Evolutionary conservation across 1,140 invertebrate species (phyloP).

Genomic region (Semibalanus balanoides): DNA sequence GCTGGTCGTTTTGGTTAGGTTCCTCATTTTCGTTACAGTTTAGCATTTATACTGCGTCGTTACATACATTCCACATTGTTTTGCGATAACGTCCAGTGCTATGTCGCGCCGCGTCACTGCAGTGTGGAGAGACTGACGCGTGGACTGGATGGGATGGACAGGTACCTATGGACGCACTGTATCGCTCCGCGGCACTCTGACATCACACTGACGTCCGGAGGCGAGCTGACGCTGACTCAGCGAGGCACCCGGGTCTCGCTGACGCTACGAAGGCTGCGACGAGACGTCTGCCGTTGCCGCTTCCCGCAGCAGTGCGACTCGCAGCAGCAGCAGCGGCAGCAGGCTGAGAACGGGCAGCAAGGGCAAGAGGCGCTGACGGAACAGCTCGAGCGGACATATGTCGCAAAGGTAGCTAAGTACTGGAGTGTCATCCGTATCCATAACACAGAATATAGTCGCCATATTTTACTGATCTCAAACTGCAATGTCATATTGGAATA

Average conservation of each 20-base stretch:
- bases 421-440: no score
- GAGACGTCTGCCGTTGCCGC: constrained; percentile 40
- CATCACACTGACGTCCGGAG: constrained; percentile 38
- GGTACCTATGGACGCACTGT: constrained; percentile 70
- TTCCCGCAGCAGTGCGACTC: constrained; percentile 46
- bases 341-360: constrained; percentile 15
- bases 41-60: no score
- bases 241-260: constrained; percentile 60
- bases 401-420: neutral
- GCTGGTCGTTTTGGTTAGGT: no score
- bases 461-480: no score
- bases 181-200: constrained; percentile 74
- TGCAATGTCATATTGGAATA: no score
- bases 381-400: constrained; percentile 13
- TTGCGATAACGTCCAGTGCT: constrained; percentile 4
- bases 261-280: constrained; percentile 66
- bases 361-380: constrained; percentile 10
- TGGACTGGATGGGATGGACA: no score
- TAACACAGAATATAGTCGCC: no score
- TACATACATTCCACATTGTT: neutral
- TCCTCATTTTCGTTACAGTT: no score
- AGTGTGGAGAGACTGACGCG: no score
- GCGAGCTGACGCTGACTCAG: constrained; percentile 37
- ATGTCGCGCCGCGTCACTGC: neutral
- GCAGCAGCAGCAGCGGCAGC: constrained; percentile 20